Conservation (phyloP, 2,888 invertebrate genomes). For the Acleris laterana region DNA sequence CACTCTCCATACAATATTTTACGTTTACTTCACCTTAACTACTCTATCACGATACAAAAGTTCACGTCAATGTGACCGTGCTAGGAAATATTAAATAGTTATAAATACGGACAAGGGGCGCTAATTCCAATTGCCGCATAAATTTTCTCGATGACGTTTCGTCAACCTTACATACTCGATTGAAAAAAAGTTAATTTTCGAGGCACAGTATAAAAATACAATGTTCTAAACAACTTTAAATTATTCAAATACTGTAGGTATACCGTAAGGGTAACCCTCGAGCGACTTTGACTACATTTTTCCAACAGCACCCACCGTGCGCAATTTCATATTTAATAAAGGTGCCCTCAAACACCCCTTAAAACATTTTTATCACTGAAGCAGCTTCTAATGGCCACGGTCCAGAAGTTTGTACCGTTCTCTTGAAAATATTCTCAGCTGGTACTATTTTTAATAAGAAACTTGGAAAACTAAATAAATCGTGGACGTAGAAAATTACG, state of each 20-base stretch:
- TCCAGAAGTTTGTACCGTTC: slow-evolving; percentile 17
- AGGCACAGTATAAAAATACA: too few relatives aligned
- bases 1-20: too few relatives aligned
- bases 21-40: too few relatives aligned
- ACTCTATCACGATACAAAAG: too few relatives aligned
- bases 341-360: slow-evolving; percentile 21
- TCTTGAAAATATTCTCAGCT: slow-evolving; percentile 22
- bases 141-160: too few relatives aligned
- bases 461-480: slow-evolving; percentile 27
- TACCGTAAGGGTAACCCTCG: not conserved
- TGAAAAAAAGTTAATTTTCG: too few relatives aligned
- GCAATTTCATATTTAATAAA: slow-evolving; percentile 29
- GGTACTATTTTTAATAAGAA: slow-evolving; percentile 26
- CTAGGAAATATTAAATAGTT: too few relatives aligned
- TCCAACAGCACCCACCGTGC: not conserved
- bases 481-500: slow-evolving; percentile 16
- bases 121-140: too few relatives aligned
- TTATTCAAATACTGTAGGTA: not conserved
- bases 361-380: slow-evolving; percentile 30
- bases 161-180: too few relatives aligned
- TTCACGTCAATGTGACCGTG: too few relatives aligned
- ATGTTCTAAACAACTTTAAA: not conserved
- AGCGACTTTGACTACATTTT: slow-evolving; percentile 5
- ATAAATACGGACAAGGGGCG: too few relatives aligned
- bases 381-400: slow-evolving; percentile 21